Conservation (phyloP, 2,888 invertebrate species). For the Drosophila mimetica region DNA sequence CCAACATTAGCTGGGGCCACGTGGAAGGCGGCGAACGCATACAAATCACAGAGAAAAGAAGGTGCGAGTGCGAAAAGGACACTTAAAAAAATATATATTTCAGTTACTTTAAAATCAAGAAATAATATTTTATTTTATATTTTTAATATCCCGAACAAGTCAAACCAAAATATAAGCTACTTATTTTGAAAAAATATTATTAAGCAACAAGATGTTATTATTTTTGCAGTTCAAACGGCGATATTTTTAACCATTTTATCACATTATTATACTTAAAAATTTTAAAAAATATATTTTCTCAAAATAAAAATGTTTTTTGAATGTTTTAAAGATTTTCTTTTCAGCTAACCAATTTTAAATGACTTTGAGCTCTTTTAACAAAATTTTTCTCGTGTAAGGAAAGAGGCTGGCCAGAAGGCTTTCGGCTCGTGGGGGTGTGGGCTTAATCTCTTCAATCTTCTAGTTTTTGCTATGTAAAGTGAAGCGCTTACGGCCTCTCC, state of each 20-base stretch:
- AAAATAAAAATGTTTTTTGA: too few species aligned
- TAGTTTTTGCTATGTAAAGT: conserved; percentile 70
- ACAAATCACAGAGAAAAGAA: conserved; percentile 65
- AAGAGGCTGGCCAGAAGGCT: conserved; percentile 23
- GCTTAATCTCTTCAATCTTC: conserved; percentile 68
- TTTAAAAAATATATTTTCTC: too few species aligned
- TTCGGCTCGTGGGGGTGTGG: conserved; percentile 19
- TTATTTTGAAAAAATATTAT: too few species aligned
- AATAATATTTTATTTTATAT: background rate
- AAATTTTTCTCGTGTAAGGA: background rate
- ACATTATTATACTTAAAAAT: too few species aligned
- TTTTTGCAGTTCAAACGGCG: too few species aligned
- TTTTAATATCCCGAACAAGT: too few species aligned
- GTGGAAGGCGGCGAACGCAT: conserved; percentile 69
- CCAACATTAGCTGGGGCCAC: conserved; percentile 61
- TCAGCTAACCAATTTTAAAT: too few species aligned
- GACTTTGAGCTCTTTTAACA: too few species aligned
- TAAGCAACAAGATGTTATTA: too few species aligned
- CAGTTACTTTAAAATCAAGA: background rate
- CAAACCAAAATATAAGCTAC: too few species aligned
- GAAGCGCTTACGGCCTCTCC: conserved; percentile 57
- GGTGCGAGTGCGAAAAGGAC: conserved; percentile 24
- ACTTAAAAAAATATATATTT: background rate
- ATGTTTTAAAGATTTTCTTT: too few species aligned
- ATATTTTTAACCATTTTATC: too few species aligned